phyloP scores from a whole-genome alignment of 2,888 invertebrate species.

The Lepidocyrtinus sp. region DNA sequence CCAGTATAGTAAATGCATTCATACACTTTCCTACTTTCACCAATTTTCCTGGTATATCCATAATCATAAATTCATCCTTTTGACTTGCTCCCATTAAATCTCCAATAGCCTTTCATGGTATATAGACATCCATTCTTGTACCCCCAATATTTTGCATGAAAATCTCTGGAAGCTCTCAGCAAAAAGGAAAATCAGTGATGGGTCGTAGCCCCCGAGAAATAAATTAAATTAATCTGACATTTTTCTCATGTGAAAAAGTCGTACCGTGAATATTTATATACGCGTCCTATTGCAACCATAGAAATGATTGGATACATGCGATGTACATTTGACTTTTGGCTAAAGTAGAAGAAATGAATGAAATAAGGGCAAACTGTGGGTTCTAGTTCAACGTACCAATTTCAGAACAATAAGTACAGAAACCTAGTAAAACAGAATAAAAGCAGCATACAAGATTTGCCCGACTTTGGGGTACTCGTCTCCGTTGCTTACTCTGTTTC shows the following conservation, averaged over 20 bases:
- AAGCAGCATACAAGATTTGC: too few species aligned
- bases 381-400: neutral
- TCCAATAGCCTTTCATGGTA: neutral
- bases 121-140: neutral
- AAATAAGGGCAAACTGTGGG: neutral
- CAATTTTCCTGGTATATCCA: conserved; percentile 3
- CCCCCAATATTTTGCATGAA: neutral
- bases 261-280: neutral
- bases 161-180: neutral
- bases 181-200: conserved; percentile 44
- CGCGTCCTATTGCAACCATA: neutral
- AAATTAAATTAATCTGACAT: conserved; percentile 58
- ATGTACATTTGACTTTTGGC: neutral
- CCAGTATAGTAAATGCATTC: neutral
- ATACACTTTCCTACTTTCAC: neutral
- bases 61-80: conserved; percentile 18
- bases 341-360: neutral
- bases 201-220: conserved; percentile 47
- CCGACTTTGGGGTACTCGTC: too few species aligned
- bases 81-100: neutral
- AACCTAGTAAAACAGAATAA: too few species aligned
- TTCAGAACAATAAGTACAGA: neutral
- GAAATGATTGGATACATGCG: neutral
- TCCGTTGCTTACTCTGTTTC: neutral
- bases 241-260: conserved; percentile 23